Base-by-base conservation (phyloP, 2,888 invertebrate species). In the Eurytoma californica region DNA sequence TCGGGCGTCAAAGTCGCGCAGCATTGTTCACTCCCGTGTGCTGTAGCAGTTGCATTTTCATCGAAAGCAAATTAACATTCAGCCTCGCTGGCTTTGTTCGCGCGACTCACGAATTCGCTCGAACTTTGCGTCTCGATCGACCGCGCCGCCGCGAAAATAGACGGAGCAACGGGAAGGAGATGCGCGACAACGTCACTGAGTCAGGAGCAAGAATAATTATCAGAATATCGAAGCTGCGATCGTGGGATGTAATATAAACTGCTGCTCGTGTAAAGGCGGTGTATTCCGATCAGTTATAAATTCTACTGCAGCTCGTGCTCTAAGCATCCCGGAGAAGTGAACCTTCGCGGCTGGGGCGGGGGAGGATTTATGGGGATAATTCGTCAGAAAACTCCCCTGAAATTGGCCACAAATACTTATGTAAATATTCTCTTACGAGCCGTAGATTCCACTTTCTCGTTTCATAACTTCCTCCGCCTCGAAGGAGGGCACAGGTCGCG, bases 341-440 rank as follows among this genome's bases (percentile, higher is more conserved):
- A 24, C 16, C 4, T 3, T 14, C 9, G 28, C 16, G n/a, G 61
- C 16, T 16, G 28, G 63, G 24, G n/a, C 13, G 14, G 5, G 39
- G 30, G 60, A 39, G 18, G 65, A 73, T 69, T 77, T 80, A 73
- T 57, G 47, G 47, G 70, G 66, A 78, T 69, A 73, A 78, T 81
- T 79, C 73, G 76, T 79, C 58, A 67, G 66, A 68, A 73, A 67
- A 78, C 70, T 72, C 55, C 61, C 58, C 49, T 57, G 67, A 80
- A 77, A 77, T 80, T 75, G 74, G 72, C 63, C 55, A 51, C 70
- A 63, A 80, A 80, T 80, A 75, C 80, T 66, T 78, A 80, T 75
- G 74, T 77, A 80, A 77, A 80, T 80, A 80, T 57, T 73, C 66
- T 66, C 66, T 66, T 74, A 39, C 70, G 28, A 53, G 66, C 55